Evolutionary conservation across 2,888 invertebrate genomes (phyloP).

Genomic region (Mystacides longicornis): DNA sequence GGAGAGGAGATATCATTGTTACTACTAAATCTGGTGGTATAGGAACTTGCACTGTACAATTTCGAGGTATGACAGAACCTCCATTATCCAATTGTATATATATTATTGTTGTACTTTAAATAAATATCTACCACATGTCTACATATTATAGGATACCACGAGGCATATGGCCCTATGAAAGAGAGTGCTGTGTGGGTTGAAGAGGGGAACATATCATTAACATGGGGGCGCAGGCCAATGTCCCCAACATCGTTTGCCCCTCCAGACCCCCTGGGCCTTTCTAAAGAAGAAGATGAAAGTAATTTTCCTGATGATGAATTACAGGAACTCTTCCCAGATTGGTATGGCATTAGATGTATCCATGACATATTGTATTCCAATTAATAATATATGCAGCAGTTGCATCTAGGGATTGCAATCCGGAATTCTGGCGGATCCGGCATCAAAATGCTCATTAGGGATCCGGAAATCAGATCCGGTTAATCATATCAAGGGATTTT

Average conservation of each 20-base stretch:
- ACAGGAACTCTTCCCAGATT: constrained; percentile 81
- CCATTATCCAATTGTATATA: not conserved
- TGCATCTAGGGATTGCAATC: too few species aligned
- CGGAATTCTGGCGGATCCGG: too few species aligned
- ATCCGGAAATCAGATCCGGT: too few species aligned
- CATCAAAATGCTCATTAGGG: too few species aligned
- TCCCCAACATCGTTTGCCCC: constrained; percentile 81
- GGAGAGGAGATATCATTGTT: constrained; percentile 85
- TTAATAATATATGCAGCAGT: too few species aligned
- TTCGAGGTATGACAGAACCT: constrained; percentile 52
- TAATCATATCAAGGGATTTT: too few species aligned
- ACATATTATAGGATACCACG: constrained; percentile 60
- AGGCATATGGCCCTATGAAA: constrained; percentile 87
- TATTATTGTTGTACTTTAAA: not conserved
- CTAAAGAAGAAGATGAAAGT: constrained; percentile 86
- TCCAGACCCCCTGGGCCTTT: constrained; percentile 88
- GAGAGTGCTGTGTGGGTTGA: constrained; percentile 99
- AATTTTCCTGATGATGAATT: constrained; percentile 87
- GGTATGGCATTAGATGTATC: constrained; percentile 33
- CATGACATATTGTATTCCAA: too few species aligned
- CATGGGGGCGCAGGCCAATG: constrained; percentile 78
- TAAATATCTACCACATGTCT: not conserved
- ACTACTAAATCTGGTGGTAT: constrained; percentile 79
- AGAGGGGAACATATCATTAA: constrained; percentile 75
- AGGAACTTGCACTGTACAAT: constrained; percentile 85